A percentile compares a stretch with the other conserved stretches of the same genome.
These are phyloP conservation scores for Trogon melanurus DNA, from an alignment of 2,113 vertebrate species.

Conservation along the genomic window DNA sequence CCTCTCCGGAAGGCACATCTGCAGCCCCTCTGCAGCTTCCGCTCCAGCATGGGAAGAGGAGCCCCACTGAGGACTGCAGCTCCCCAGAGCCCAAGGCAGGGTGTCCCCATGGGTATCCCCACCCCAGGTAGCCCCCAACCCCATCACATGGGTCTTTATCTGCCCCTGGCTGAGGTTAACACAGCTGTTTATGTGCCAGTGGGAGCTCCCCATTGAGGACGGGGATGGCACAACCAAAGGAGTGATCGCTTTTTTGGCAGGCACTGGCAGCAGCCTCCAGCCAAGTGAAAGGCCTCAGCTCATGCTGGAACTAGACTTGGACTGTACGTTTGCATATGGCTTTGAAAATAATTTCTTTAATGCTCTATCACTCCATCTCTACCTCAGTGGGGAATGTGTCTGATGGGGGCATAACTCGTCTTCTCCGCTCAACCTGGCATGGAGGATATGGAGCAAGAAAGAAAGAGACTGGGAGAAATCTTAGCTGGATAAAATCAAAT, in stretches of 20 bases:
- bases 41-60: background rate
- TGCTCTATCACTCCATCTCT: background rate
- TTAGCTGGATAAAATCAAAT: background rate
- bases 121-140: background rate
- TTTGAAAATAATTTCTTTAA: background rate
- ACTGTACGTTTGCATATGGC: background rate
- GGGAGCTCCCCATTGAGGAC: fast-evolving
- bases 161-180: fast-evolving
- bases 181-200: fast-evolving
- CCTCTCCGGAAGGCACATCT: background rate
- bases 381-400: background rate
- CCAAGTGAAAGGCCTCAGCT: background rate
- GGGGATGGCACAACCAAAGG: background rate
- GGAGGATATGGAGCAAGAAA: background rate
- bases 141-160: fast-evolving
- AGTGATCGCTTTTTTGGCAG: background rate
- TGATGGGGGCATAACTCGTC: background rate
- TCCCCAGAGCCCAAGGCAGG: background rate
- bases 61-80: background rate
- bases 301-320: background rate
- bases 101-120: background rate
- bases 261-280: background rate
- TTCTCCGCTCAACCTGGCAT: background rate
- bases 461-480: background rate
- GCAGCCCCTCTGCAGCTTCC: background rate